Conservation (phyloP, 2,888 invertebrate species). For the Anaspis maculata region DNA sequence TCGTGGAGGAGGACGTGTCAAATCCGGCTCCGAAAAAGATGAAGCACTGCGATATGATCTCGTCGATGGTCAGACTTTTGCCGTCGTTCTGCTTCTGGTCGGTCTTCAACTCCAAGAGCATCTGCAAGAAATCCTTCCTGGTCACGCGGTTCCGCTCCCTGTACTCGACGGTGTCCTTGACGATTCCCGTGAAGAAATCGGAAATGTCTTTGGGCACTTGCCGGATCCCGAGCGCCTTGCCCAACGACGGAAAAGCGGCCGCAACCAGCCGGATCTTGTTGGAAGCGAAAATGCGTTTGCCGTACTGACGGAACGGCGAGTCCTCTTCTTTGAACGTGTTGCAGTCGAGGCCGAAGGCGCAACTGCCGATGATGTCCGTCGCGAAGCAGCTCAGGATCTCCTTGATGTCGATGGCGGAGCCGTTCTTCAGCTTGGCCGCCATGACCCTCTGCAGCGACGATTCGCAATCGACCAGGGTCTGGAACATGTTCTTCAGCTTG, state of each 20-base stretch:
- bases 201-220: conserved; percentile 9
- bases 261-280: background rate
- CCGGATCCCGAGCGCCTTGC: conserved; percentile 12
- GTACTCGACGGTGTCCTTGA: conserved; percentile 23
- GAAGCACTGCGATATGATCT: conserved; percentile 36
- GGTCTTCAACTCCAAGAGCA: conserved; percentile 37
- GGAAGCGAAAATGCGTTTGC: conserved; percentile 21
- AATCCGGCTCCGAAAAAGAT: conserved; percentile 44
- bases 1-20: conserved; percentile 42
- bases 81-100: conserved; percentile 20
- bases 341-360: conserved; percentile 52
- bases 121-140: conserved; percentile 22
- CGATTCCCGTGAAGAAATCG: conserved; percentile 23
- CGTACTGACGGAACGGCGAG: conserved; percentile 38
- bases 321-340: conserved; percentile 48
- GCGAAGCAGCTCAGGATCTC: conserved; percentile 49
- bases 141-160: too few species aligned
- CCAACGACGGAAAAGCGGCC: conserved; percentile 31
- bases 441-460: conserved; percentile 44
- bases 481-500: conserved; percentile 8
- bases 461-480: conserved; percentile 35
- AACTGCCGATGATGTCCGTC: conserved; percentile 51
- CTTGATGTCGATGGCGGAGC: conserved; percentile 28
- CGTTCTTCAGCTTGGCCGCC: conserved; percentile 30
- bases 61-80: conserved; percentile 15